These are phyloP conservation scores for Geotrypetes seraphini DNA, from an alignment of 2,797 vertebrate species.

Conservation along the genomic window DNA sequence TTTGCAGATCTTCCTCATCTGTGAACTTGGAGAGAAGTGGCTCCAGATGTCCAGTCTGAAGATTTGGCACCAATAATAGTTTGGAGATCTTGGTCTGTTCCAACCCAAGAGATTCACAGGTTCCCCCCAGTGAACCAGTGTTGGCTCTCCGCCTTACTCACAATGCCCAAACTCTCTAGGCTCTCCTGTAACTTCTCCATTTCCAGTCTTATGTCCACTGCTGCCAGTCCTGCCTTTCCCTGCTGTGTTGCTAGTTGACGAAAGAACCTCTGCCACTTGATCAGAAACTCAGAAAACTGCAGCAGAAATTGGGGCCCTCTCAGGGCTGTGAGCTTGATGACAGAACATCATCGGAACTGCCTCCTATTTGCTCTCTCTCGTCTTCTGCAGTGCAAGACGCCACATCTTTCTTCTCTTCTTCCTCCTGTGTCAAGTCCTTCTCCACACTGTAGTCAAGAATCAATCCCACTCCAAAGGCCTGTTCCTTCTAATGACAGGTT, in stretches of 20 bases:
- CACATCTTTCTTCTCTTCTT: conserved; percentile 71
- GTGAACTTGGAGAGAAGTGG: conserved; percentile 72
- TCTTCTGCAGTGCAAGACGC: no score
- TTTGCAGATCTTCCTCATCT: conserved; percentile 78
- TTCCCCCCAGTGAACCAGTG: conserved; percentile 76
- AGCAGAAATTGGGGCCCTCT: no score
- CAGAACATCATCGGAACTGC: no score
- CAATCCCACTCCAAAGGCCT: conserved; percentile 79
- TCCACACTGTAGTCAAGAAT: conserved; percentile 88
- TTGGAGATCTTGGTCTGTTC: no score
- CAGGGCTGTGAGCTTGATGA: no score
- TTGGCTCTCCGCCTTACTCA: conserved; percentile 63
- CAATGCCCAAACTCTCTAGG: conserved; percentile 65
- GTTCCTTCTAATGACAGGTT: conserved; percentile 71
- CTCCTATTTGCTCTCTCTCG: no score
- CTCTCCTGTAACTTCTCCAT: conserved; percentile 74
- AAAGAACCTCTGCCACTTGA: conserved; percentile 82
- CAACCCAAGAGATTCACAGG: conserved; percentile 55
- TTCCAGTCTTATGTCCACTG: conserved; percentile 74
- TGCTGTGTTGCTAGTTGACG: conserved; percentile 72
- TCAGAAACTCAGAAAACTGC: conserved; percentile 84
- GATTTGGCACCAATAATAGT: no score
- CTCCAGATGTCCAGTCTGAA: conserved; percentile 82
- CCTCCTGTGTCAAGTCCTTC: conserved; percentile 72
- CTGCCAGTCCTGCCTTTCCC: conserved; percentile 63